Evolutionary conservation across 2,888 invertebrate species (phyloP).

Genomic region (Stenolophus ochropezus): DNA sequence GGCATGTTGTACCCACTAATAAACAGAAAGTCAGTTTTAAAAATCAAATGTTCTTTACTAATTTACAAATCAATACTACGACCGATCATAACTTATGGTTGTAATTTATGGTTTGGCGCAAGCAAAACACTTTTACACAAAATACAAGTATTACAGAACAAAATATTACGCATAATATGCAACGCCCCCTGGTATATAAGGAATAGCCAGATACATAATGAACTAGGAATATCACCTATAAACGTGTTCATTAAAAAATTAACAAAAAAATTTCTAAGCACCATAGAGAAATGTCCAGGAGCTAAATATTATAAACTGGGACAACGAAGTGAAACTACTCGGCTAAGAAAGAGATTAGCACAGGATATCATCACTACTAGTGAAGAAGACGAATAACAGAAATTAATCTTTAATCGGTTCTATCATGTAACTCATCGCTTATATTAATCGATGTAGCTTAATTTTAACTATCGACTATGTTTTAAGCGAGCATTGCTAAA

Average conservation of each 20-base stretch:
- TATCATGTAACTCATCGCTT: too few relatives aligned
- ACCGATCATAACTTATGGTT: background rate
- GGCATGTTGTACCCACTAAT: background rate
- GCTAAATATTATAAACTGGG: background rate
- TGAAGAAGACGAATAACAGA: too few relatives aligned
- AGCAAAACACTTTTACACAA: background rate
- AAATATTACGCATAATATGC: background rate
- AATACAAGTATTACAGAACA: background rate
- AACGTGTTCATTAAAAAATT: background rate
- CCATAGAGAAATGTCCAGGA: background rate
- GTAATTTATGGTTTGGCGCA: background rate
- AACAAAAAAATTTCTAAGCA: conserved; percentile 1
- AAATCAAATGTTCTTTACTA: background rate
- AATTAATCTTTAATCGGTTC: too few relatives aligned
- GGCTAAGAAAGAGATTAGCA: too few relatives aligned
- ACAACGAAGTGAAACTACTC: background rate
- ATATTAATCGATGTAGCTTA: too few relatives aligned
- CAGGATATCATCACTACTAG: too few relatives aligned
- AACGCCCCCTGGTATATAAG: conserved; percentile 1
- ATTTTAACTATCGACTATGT: too few relatives aligned
- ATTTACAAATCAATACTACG: conserved; percentile 6
- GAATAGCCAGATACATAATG: background rate
- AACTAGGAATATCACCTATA: background rate
- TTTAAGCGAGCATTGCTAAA: too few relatives aligned
- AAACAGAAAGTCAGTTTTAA: background rate